Evolutionary conservation across 2,797 vertebrate species (phyloP), one percentile per base, ranked within the genome.

Genomic region (Botia almorhae): DNA sequence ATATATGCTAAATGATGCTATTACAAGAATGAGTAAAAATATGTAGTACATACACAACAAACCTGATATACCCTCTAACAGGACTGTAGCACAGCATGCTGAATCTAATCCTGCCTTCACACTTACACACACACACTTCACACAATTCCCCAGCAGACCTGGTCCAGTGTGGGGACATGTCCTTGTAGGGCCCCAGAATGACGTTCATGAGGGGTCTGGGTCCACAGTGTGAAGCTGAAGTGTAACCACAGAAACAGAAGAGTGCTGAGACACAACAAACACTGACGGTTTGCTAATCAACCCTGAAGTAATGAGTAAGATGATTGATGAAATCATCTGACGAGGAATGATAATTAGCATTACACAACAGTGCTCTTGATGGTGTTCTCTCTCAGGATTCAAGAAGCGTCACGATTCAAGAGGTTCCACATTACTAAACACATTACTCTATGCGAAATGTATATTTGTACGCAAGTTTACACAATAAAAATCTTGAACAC

Each of bases 181-280:
- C 80, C 65, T 70, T 78, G 69, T 71, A 76, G 64, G 61, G 74
- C 43, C 81, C 71, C 86, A 80, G 70, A 81, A 80, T 87, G 86
- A 87, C 84, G 82, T 80, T 71, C 76, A 80, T 68, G 3, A 83
- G 82, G 60, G 81, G 64, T 70, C 69, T 83, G 50, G 79, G 65
- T 72, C 65, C 58, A 67, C 48, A 33, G 61, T 78, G 81, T 68
- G 78, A 82, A 65, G 64, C 63, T 67, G 53, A 65, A 71, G 70
- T 72, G 76, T 33, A 68, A 80, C 68, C 67, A 78, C 72, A 74
- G 43, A 80, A 63, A 83, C 65, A 60, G 17, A 33, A n/a, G 53
- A 48, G 29, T 21, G 33, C 26, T 50, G 17, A 43, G 13, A 50
- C 39, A 78, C 76, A 69, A 83, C 71, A 64, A 68, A 85, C 80